Evolutionary conservation across 1,140 invertebrate species (phyloP).

Genomic region (Magallana angulata): DNA sequence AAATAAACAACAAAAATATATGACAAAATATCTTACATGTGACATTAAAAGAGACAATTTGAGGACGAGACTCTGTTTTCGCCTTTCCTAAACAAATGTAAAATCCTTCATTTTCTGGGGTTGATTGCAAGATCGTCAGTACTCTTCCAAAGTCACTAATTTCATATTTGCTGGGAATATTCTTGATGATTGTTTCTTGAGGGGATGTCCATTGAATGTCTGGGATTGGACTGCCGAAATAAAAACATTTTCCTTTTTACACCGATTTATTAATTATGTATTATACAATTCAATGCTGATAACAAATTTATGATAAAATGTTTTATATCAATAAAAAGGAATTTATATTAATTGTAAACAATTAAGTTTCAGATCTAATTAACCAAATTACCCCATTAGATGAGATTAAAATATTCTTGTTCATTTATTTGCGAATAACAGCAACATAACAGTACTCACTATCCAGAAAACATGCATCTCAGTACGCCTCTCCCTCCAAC

Average conservation of each 20-base stretch:
- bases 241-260: no score
- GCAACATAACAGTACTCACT: not conserved
- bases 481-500: not conserved
- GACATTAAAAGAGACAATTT: not conserved
- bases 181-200: not conserved
- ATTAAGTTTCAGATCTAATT: no score
- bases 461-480: constrained; percentile 6
- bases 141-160: not conserved
- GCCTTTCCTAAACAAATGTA: not conserved
- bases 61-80: not conserved
- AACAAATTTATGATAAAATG: not conserved
- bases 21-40: not conserved
- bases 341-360: no score
- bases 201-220: not conserved
- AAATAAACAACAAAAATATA: no score
- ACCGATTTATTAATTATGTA: no score
- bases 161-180: not conserved
- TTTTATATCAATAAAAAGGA: no score
- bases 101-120: not conserved
- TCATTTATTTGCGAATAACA: no score
- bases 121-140: not conserved
- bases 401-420: no score
- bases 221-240: not conserved
- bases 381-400: no score
- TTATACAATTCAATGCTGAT: no score